phyloP scores from a whole-genome alignment of 35 echinoderm and acorn worm genomes.

The Patiria miniata region DNA sequence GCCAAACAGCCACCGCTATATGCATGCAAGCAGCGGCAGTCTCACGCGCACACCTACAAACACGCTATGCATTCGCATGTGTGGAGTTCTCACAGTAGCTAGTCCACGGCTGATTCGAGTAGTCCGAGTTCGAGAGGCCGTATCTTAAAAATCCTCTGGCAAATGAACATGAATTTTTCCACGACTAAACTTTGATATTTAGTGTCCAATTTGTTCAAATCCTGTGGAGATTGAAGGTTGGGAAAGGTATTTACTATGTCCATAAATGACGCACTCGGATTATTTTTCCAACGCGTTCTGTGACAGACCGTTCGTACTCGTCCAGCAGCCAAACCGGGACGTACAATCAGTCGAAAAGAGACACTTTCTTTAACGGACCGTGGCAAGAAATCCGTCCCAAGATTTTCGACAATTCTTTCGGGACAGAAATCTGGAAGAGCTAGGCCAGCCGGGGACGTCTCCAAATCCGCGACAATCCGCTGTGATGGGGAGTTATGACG shows the following conservation, averaged over 20 bases:
- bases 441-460: not conserved
- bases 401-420: not conserved
- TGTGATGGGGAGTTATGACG: not conserved
- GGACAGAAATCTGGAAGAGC: conserved; percentile 1
- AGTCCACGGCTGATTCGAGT: not conserved
- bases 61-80: not conserved
- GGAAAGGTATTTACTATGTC: conserved; percentile 1
- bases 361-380: not conserved
- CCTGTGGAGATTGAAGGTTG: not conserved
- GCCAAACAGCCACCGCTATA: conserved; percentile 23
- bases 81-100: not conserved
- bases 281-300: not conserved
- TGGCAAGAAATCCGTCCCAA: not conserved
- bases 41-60: not conserved
- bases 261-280: conserved; percentile 28
- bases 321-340: not conserved
- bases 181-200: not conserved
- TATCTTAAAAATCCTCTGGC: not conserved
- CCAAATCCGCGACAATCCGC: not conserved
- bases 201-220: not conserved
- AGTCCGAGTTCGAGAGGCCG: not conserved
- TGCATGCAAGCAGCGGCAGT: not conserved
- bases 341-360: not conserved
- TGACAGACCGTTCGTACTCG: not conserved
- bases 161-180: not conserved